These are phyloP conservation scores for Phataginus tricuspis DNA, from an alignment of 2,797 vertebrate species.

Conservation along the genomic window DNA sequence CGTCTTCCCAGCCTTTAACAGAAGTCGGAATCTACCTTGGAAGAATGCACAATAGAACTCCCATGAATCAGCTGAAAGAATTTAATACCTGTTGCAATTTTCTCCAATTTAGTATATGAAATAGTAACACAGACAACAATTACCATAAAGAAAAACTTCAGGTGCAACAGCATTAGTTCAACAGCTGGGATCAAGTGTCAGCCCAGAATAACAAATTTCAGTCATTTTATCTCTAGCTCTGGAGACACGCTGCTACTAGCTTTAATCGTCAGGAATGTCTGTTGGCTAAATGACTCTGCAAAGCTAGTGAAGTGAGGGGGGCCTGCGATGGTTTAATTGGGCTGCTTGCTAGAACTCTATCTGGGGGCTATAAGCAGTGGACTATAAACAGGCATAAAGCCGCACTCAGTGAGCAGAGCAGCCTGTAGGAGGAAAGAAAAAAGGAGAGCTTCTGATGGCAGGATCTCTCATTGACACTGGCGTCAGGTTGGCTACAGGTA, in stretches of 20 bases:
- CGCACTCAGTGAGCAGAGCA: constrained; percentile 74
- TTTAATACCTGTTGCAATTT: constrained; percentile 88
- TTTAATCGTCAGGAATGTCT: constrained; percentile 88
- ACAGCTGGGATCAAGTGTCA: constrained; percentile 85
- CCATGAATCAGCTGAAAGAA: constrained; percentile 84
- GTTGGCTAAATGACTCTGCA: constrained; percentile 87
- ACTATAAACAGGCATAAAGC: constrained; percentile 84
- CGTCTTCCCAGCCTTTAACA: constrained; percentile 66
- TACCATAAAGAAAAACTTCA: constrained; percentile 87
- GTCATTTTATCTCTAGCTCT: constrained; percentile 85
- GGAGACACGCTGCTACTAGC: constrained; percentile 84
- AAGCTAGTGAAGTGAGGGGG: constrained; percentile 86
- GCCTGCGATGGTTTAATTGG: constrained; percentile 90
- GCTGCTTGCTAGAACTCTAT: constrained; percentile 87
- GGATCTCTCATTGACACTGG: constrained; percentile 86
- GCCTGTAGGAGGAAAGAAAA: background rate
- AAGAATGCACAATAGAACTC: constrained; percentile 84
- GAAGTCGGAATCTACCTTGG: constrained; percentile 68
- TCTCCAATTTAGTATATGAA: constrained; percentile 86
- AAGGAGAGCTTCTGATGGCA: constrained; percentile 82
- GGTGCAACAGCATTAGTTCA: constrained; percentile 84
- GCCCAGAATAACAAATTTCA: constrained; percentile 85
- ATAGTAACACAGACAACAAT: constrained; percentile 87
- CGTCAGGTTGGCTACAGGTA: constrained; percentile 90
- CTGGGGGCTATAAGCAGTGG: constrained; percentile 85